Evolutionary conservation across 2,888 invertebrate genomes (phyloP).

Genomic region (Diaprepes abbreviatus): DNA sequence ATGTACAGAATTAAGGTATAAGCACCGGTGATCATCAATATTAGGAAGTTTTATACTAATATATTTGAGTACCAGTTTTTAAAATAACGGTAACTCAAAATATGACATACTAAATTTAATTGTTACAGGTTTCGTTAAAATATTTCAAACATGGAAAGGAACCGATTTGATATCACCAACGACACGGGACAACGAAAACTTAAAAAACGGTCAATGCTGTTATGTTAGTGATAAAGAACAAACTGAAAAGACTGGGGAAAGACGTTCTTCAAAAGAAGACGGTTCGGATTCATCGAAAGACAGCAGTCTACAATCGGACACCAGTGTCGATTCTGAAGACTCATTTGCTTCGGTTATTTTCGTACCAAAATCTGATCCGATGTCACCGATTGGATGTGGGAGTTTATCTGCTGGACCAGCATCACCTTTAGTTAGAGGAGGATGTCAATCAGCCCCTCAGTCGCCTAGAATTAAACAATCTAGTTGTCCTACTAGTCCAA

Average conservation of each 20-base stretch:
- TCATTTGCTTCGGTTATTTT: constrained; percentile 94
- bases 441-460: constrained; percentile 78
- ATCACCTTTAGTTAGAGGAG: constrained; percentile 74
- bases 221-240: constrained; percentile 62
- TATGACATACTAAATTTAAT: too few species aligned
- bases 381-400: constrained; percentile 71
- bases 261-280: constrained; percentile 87
- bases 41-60: too few species aligned
- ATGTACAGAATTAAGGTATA: too few species aligned
- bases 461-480: constrained; percentile 82
- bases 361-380: constrained; percentile 85
- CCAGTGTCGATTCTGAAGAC: constrained; percentile 94
- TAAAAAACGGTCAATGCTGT: constrained; percentile 53
- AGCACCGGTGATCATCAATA: too few species aligned
- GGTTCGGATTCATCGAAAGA: constrained; percentile 91
- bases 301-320: constrained; percentile 92
- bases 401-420: constrained; percentile 74
- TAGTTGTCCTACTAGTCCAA: constrained; percentile 76
- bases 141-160: constrained; percentile 86
- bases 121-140: constrained; percentile 79
- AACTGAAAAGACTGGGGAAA: constrained; percentile 50
- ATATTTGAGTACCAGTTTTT: too few species aligned
- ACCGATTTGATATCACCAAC: constrained; percentile 68
- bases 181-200: constrained; percentile 61
- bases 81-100: too few species aligned